phyloP scores from a whole-genome alignment of 92 coral and sea anemone genomes.

The Phenganax subtilis region DNA sequence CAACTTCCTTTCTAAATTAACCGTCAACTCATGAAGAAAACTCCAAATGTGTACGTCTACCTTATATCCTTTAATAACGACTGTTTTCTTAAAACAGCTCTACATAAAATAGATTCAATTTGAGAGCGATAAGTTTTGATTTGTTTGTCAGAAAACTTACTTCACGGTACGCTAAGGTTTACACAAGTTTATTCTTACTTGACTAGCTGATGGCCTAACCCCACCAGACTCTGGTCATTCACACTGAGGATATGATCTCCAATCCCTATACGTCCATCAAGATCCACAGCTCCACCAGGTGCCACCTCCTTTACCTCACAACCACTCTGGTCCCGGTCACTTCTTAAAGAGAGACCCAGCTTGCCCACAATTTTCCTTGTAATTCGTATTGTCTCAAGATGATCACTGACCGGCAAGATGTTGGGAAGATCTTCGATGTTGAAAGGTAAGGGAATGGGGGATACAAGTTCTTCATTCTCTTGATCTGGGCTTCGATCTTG shows the following conservation, averaged over 20 bases:
- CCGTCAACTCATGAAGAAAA: neutral
- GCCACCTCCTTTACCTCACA: slow-evolving; percentile 78
- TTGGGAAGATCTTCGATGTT: slow-evolving; percentile 78
- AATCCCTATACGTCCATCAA: slow-evolving; percentile 77
- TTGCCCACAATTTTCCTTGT: slow-evolving; percentile 84
- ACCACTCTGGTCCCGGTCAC: slow-evolving; percentile 89
- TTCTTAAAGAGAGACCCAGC: slow-evolving; percentile 76
- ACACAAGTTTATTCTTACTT: slow-evolving; percentile 36
- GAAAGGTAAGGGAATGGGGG: slow-evolving; percentile 44
- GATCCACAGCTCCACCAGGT: slow-evolving; percentile 91
- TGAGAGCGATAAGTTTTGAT: neutral
- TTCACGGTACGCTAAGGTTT: too few species aligned
- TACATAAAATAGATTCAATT: slow-evolving; percentile 19
- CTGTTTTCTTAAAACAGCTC: slow-evolving; percentile 87
- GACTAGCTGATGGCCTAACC: slow-evolving; percentile 72
- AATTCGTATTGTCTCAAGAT: slow-evolving; percentile 78
- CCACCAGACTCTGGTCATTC: slow-evolving; percentile 87
- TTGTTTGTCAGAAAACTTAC: neutral
- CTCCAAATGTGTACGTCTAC: slow-evolving; percentile 43
- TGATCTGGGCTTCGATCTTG: slow-evolving; percentile 12
- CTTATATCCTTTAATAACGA: slow-evolving; percentile 84
- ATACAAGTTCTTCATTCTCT: neutral
- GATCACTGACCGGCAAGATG: slow-evolving; percentile 46
- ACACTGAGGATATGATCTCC: slow-evolving; percentile 92
- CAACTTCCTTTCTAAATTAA: neutral